Base-by-base conservation (phyloP, 2,888 invertebrate genomes). In the Andrena minutula region DNA sequence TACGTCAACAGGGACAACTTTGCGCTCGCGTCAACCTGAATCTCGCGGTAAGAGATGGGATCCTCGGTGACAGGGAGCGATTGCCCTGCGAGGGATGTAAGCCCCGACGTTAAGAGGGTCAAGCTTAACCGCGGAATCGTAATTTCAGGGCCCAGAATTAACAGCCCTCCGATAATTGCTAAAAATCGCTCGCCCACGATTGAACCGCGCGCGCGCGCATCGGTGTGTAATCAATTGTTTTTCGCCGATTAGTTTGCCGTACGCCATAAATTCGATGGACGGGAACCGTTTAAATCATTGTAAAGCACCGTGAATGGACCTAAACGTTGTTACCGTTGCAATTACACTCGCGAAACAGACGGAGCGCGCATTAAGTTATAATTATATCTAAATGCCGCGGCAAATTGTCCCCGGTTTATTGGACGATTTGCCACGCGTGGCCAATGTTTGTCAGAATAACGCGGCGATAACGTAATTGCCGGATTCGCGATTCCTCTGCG, bases 331-430 rank as follows among this genome's bases (percentile, higher is more conserved):
- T 76, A 73, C 69, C 58, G 7, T 47, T 20, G 60, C 72, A 76
- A 73, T 82, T 73, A 76, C 80, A 69, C 72, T 76, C 56, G 71
- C 69, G 64, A 79, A 41, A 79, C 75, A 68, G 56, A 75, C 80
- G 69, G 60, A 49, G 58, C 23, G 63, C 64, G 72, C 71, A 72
- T 82, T 75, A 80, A 69, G 72, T 80, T 82, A 80, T 76, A 76
- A 82, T 82, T 76, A 80, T 60, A 80, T 80, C 82, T 76, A 83
- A 83, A 81, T 70, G 76, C 73, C 66, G 56, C 56, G 35, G 73
- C 61, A 81, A 83, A 83, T 83, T 76, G 76, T 75, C 53, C 56
- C 75, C 80, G 80, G 80, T 82, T 81, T 74, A 83, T 76, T 73
- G 80, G 61, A 65, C 72, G 66, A 80, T 80, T 79, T 68, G 71